phyloP scores from a whole-genome alignment of 2,113 vertebrate genomes.

The Mobula birostris region DNA sequence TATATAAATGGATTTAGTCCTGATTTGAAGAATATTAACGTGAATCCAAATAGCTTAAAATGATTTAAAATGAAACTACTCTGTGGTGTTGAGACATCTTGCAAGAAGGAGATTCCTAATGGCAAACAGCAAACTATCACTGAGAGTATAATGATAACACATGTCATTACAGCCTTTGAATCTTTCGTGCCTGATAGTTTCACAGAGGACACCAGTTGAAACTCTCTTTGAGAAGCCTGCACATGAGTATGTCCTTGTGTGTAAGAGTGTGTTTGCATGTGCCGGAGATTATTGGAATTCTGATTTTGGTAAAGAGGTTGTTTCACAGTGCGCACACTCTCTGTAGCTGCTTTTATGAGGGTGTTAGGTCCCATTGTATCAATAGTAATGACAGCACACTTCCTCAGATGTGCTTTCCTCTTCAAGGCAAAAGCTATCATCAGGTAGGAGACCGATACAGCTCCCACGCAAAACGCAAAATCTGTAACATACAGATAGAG shows the following conservation, averaged over 20 bases:
- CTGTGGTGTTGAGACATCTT: slow-evolving; percentile 65
- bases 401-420: slow-evolving; percentile 74
- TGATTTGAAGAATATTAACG: slow-evolving; percentile 88
- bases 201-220: slow-evolving; percentile 70
- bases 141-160: slow-evolving; percentile 78
- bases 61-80: slow-evolving; percentile 79
- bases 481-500: slow-evolving; percentile 81
- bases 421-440: slow-evolving; percentile 82
- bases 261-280: slow-evolving; percentile 61
- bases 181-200: slow-evolving; percentile 82
- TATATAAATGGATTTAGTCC: slow-evolving; percentile 96
- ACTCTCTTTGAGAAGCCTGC: slow-evolving; percentile 49
- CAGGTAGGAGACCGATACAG: slow-evolving; percentile 80
- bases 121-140: slow-evolving; percentile 88
- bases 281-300: slow-evolving; percentile 73
- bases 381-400: slow-evolving; percentile 63
- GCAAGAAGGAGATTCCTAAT: slow-evolving; percentile 76
- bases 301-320: slow-evolving; percentile 81
- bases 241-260: slow-evolving; percentile 53
- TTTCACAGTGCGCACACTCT: slow-evolving; percentile 57
- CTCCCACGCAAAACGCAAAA: slow-evolving; percentile 81
- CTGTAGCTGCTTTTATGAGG: slow-evolving; percentile 56
- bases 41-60: slow-evolving; percentile 86
- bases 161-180: slow-evolving; percentile 82
- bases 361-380: slow-evolving; percentile 64